Base-by-base conservation (phyloP, 2,113 vertebrate species). In the Mionectes macconnelli region DNA sequence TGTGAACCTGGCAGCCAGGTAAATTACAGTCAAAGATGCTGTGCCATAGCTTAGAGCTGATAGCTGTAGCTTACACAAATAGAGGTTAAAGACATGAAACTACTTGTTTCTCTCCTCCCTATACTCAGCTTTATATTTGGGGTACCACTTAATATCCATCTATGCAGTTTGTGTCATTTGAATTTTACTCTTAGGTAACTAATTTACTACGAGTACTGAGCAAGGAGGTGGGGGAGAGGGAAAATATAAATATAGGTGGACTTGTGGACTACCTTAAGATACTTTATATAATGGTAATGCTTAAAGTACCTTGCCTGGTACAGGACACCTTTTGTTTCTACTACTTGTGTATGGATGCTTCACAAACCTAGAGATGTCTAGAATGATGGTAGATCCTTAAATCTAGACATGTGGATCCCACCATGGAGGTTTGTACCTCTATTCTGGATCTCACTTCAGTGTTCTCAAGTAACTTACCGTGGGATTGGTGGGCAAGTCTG, bases 371-470 rank as follows among this genome's bases (percentile, higher is more conserved):
- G 14, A 3, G 7, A 21, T 74, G 39, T 84, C 42, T 78, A 22
- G 93, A 91, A 52, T 28, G 0, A 20, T 59, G 18, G 15, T 17
- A 77, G 55, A 18, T 74, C 13, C 24, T 88, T 79, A 56, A 59
- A 40, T 85, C 21, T 12, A 37, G 28, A 9, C 11, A 14, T 1
- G 0, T 31, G 8, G 22, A 44, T 44, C 31, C n/a, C 7, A 12
- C n/a, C 37, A 31, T 57, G 35, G 13, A 52, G n/a, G 17, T 74
- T 60, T 81, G n/a, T 69, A 1, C 60, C 14, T 53, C 14, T 82
- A 16, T n/a, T 88, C 37, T 67, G 42, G 6, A 10, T 75, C 92
- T 91, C 2, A 9, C 3, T 75, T 78, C 17, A 37, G 27, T 52
- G 21, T 12, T 70, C 22, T 81, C 12, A 59, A 78, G 21, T 62